phyloP scores from a whole-genome alignment of 2,888 invertebrate genomes.

The Dorcus parallelipipedus region DNA sequence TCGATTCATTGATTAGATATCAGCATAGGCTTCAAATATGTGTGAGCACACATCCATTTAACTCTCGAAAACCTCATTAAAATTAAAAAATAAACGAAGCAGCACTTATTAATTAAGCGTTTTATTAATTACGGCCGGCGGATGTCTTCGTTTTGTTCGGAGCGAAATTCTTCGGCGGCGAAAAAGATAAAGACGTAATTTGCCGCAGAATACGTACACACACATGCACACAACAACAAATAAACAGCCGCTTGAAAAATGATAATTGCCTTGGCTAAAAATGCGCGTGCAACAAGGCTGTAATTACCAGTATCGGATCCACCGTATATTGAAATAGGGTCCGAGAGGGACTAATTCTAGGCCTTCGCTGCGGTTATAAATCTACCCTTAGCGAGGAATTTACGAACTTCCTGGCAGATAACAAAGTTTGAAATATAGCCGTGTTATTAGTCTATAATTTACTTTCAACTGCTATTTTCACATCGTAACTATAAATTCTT shows the following conservation, averaged over 20 bases:
- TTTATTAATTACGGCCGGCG: too few species aligned
- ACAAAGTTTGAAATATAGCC: constrained; percentile 22
- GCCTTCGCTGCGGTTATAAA: constrained; percentile 26
- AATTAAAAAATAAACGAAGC: not conserved
- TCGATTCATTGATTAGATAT: constrained; percentile 49
- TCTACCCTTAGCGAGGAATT: constrained; percentile 25
- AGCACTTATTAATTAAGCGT: not conserved
- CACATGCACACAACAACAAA: not conserved
- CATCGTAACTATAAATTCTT: constrained; percentile 3
- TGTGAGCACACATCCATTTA: constrained; percentile 32
- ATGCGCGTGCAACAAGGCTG: constrained; percentile 9
- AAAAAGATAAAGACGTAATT: not conserved
- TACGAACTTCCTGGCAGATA: constrained; percentile 25
- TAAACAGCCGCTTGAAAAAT: not conserved
- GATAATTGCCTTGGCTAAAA: not conserved
- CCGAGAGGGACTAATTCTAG: constrained; percentile 28
- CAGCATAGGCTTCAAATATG: constrained; percentile 40
- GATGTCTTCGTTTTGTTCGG: not conserved
- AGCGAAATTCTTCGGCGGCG: not conserved
- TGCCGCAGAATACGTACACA: not conserved
- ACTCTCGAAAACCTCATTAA: constrained; percentile 1
- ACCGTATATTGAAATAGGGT: constrained; percentile 29
- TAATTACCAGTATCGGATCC: constrained; percentile 27
- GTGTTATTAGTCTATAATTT: constrained; percentile 12
- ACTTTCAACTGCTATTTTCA: constrained; percentile 7